These are phyloP conservation scores for Geotrupes spiniger DNA, from an alignment of 2,888 invertebrate species.

Conservation along the genomic window DNA sequence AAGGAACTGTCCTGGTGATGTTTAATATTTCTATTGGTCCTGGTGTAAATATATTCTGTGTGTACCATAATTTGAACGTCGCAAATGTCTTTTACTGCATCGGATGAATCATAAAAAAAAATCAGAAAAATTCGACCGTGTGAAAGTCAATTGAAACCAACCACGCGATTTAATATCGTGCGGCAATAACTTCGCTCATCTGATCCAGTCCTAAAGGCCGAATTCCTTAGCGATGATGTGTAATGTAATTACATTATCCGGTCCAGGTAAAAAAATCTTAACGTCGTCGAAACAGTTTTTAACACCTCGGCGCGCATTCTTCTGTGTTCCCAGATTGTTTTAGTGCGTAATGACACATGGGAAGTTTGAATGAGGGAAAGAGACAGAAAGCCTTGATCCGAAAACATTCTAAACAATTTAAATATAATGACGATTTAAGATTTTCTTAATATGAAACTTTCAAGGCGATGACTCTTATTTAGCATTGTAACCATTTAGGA, in stretches of 20 bases:
- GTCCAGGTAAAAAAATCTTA: neutral
- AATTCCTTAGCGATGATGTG: conserved; percentile 13
- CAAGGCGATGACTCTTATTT: neutral
- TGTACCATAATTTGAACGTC: too few relatives aligned
- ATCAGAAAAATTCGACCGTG: neutral
- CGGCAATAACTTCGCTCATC: too few relatives aligned
- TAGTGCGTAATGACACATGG: conserved; percentile 2
- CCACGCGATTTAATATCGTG: too few relatives aligned
- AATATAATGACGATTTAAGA: conserved; percentile 1
- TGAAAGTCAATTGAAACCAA: neutral
- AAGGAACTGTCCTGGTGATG: too few relatives aligned
- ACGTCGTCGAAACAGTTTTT: neutral
- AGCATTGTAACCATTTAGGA: too few relatives aligned
- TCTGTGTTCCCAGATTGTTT: conserved; percentile 4
- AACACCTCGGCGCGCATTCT: neutral
- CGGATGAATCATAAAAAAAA: too few relatives aligned
- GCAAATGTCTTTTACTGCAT: too few relatives aligned
- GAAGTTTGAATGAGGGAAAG: neutral
- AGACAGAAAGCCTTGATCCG: conserved; percentile 4
- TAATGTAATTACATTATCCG: conserved; percentile 3
- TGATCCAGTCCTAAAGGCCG: conserved; percentile 19
- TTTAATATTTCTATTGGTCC: too few relatives aligned
- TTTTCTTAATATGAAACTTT: conserved; percentile 3
- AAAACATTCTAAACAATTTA: conserved; percentile 5
- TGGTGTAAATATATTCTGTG: too few relatives aligned